Conservation (phyloP, 1,140 invertebrate species). For the Drosophila elegans region DNA sequence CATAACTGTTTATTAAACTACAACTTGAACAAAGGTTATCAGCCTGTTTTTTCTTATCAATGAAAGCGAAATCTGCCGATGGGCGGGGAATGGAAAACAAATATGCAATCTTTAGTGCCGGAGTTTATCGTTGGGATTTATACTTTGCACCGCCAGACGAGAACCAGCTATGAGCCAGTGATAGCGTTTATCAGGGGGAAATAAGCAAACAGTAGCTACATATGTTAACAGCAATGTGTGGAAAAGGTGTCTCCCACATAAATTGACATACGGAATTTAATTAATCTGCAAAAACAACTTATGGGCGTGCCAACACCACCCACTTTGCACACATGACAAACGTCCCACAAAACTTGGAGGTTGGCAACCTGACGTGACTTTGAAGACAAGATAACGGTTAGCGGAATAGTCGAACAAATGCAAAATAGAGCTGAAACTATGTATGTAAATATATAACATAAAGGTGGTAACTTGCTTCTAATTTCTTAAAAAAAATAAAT, state of each 20-base stretch:
- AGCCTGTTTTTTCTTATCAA: slow-evolving; percentile 38
- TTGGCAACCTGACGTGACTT: slow-evolving; percentile 17
- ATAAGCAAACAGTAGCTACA: slow-evolving; percentile 33
- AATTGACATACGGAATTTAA: slow-evolving; percentile 14
- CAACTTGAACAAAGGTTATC: slow-evolving; percentile 48
- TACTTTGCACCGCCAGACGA: slow-evolving; percentile 43
- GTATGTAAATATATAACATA: not conserved
- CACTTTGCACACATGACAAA: slow-evolving; percentile 32
- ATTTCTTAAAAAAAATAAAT: not conserved
- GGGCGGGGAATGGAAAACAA: slow-evolving; percentile 14
- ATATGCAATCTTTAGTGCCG: slow-evolving; percentile 22
- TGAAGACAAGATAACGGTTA: slow-evolving; percentile 9
- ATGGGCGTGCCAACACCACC: slow-evolving; percentile 14
- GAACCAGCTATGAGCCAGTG: slow-evolving; percentile 12
- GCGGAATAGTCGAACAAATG: slow-evolving; percentile 7
- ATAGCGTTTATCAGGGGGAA: slow-evolving; percentile 56
- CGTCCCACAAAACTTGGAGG: slow-evolving; percentile 12
- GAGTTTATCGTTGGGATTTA: slow-evolving; percentile 37
- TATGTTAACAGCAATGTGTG: slow-evolving; percentile 1
- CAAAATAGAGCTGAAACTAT: slow-evolving; percentile 2
- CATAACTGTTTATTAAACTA: slow-evolving; percentile 32
- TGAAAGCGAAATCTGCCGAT: slow-evolving; percentile 41
- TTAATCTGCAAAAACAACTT: slow-evolving; percentile 44
- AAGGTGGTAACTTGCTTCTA: not conserved
- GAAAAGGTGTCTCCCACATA: not conserved